Percentiles rank a stretch among this genome's conserved stretches.
Conservation (phyloP, 2,888 invertebrate species). For the Polydesmus complanatus region DNA sequence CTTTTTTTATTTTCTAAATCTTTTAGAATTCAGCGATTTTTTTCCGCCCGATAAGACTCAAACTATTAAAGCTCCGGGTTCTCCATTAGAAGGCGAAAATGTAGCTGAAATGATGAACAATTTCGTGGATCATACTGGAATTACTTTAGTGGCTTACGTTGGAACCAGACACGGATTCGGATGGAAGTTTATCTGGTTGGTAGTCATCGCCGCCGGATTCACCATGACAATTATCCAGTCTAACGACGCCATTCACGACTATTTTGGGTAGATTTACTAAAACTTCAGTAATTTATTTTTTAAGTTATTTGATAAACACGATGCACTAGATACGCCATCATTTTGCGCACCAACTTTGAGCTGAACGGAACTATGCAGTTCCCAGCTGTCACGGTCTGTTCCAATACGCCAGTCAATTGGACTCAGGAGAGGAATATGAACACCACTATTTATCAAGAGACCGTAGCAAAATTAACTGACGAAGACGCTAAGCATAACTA, state of each 20-base stretch:
- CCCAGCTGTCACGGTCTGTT: constrained; percentile 11
- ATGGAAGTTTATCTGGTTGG: constrained; percentile 14
- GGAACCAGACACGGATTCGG: constrained; percentile 9
- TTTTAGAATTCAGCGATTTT: too few species aligned
- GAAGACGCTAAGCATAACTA: constrained; percentile 1
- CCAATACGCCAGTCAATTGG: constrained; percentile 12
- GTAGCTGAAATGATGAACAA: constrained; percentile 9
- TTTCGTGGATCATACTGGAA: constrained; percentile 12
- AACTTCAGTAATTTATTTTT: too few species aligned
- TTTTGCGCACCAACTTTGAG: constrained; percentile 10
- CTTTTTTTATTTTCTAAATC: too few species aligned
- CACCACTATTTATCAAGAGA: constrained; percentile 11
- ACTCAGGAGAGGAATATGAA: constrained; percentile 8
- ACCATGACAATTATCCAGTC: constrained; percentile 15
- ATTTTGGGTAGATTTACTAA: constrained; percentile 11
- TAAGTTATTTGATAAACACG: too few species aligned
- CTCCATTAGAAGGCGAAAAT: constrained; percentile 6
- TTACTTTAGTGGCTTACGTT: constrained; percentile 11
- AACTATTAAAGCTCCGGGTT: background rate
- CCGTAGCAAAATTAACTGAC: constrained; percentile 1
- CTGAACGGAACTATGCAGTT: constrained; percentile 15
- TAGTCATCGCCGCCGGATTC: constrained; percentile 10
- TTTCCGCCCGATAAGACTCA: too few species aligned
- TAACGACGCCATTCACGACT: constrained; percentile 14
- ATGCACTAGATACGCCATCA: constrained; percentile 10